These are phyloP conservation scores for Baryphthengus martii DNA, from an alignment of 2,113 vertebrate genomes.

Conservation along the genomic window DNA sequence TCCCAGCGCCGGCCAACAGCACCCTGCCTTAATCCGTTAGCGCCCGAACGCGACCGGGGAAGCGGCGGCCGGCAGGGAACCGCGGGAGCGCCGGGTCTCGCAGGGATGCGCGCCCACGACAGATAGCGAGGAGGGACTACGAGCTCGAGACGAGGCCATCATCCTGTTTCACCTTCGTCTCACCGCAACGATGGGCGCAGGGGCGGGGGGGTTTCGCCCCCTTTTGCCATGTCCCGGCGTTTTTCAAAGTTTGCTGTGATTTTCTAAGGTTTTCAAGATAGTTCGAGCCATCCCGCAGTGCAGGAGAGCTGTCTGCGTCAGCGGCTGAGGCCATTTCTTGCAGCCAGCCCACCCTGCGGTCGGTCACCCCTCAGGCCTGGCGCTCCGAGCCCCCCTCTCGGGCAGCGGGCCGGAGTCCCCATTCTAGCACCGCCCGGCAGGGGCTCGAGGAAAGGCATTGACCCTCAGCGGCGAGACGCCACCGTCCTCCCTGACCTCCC, in stretches of 20 bases:
- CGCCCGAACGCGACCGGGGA: rapidly evolving
- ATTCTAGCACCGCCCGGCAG: neutral
- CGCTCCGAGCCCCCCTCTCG: neutral
- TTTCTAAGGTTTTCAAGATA: neutral
- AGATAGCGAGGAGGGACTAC: rapidly evolving
- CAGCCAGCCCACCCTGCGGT: neutral
- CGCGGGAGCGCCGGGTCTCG: rapidly evolving
- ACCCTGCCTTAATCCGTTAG: rapidly evolving
- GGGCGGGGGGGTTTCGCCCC: neutral
- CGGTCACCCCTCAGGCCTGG: neutral
- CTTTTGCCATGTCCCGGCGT: neutral
- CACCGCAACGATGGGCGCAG: no score
- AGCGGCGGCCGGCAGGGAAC: neutral
- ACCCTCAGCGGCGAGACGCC: no score
- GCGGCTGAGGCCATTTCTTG: neutral
- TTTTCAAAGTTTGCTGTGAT: neutral
- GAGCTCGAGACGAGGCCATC: neutral
- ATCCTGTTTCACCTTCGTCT: neutral
- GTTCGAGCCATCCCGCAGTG: neutral
- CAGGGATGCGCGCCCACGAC: rapidly evolving
- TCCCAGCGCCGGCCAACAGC: neutral
- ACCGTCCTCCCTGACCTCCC: neutral
- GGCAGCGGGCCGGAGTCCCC: neutral
- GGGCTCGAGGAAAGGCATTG: no score
- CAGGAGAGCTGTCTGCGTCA: rapidly evolving